Base-by-base conservation (phyloP, 2,797 vertebrate genomes). In the Sebastes cheni region DNA sequence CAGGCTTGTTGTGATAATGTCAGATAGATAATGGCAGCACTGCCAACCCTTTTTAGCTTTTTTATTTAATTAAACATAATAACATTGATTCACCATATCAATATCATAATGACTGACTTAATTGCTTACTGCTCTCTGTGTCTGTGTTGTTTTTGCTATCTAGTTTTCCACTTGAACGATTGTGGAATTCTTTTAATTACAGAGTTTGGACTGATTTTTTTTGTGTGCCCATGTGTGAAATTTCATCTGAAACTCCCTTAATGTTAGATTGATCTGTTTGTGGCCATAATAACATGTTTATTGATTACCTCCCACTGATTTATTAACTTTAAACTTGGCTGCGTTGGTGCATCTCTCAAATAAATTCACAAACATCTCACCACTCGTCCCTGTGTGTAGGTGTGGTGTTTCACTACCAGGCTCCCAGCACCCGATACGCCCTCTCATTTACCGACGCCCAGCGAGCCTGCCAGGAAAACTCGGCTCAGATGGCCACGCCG, bases 381-480 rank as follows among this genome's bases (percentile, higher is more conserved):
- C 36, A 64, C 56, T 23, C 74, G 42, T 72, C 32, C 36, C 61
- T 67, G 32, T 81, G 14, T 59, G 50, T 86, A 99, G 98, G 98
- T 30, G 96, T 97, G 0, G 96, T 99, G 80, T 99, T 99, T 92
- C 98, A 98, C 81, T 99, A 98, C 88, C 97, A 96, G 23, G 91
- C 95, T 0, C 92, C 93, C 5, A 92, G 91, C 8, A 75, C 95
- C 25, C 96, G 96, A 58, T 98, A 99, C 2, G 91, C 96, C 0
- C 92, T 99, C 84, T 96, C 95, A 12, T 99, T 99, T 7, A 2
- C 86, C 0, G 96, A 96, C 0, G 98, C 98, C 2, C 95, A 93
- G 72, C 95, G 72, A 1, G 96, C 96, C 72, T 99, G 98, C 29
- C 92, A 88, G 80, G 96, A 97, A 75, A 97, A 96, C 90, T 97